phyloP scores from a whole-genome alignment of 37 sponge, comb jelly and placozoan species.

The Mnemiopsis leidyi region DNA sequence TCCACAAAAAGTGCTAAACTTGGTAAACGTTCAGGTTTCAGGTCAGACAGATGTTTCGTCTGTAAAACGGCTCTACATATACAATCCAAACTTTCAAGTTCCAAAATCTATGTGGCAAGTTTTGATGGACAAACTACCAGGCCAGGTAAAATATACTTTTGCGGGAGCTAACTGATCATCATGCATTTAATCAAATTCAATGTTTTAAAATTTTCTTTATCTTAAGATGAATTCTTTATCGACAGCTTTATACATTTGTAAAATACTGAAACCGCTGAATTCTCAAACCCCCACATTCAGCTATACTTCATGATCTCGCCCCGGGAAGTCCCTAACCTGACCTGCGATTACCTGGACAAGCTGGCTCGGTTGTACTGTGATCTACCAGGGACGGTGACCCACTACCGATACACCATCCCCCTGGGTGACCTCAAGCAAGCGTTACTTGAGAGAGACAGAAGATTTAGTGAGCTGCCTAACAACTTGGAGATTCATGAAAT shows the following conservation, averaged over 20 bases:
- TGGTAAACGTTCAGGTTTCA: background rate
- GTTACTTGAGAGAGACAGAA: background rate
- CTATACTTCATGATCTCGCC: background rate
- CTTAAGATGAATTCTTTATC: no score
- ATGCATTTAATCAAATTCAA: no score
- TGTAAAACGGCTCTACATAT: background rate
- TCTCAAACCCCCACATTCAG: no score
- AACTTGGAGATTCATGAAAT: constrained; percentile 8
- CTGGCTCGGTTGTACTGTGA: background rate
- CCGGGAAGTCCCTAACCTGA: background rate
- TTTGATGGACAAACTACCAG: background rate
- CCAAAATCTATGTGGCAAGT: background rate
- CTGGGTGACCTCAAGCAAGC: background rate
- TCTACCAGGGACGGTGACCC: background rate
- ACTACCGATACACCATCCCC: background rate
- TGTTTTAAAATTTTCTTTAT: no score
- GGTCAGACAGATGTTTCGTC: background rate
- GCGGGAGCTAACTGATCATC: no score
- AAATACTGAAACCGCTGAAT: no score
- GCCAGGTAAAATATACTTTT: background rate
- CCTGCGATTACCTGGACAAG: background rate
- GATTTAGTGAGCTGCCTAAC: background rate
- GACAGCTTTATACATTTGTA: no score
- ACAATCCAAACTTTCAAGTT: constrained; percentile 23
- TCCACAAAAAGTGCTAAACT: no score